Conservation (phyloP, 2,888 invertebrate species). For the Caradrina kadenii region DNA sequence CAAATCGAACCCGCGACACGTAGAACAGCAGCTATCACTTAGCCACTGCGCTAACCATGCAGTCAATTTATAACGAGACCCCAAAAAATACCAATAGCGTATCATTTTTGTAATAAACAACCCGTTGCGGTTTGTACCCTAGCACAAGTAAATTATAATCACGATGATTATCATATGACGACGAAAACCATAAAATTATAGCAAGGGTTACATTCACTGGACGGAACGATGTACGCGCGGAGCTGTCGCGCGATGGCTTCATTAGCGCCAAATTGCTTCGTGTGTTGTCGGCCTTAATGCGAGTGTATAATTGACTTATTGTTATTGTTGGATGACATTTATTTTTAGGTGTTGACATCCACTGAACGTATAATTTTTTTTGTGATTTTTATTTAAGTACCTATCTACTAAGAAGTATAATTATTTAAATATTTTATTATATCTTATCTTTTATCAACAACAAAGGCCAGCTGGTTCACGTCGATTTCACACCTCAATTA, state of each 20-base stretch:
- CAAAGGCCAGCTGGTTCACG: background rate
- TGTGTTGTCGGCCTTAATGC: conserved; percentile 54
- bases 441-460: background rate
- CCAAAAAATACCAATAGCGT: conserved; percentile 34
- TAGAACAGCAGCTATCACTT: no score
- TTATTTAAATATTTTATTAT: background rate
- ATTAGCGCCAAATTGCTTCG: conserved; percentile 74
- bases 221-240: conserved; percentile 69
- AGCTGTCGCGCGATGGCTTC: conserved; percentile 75
- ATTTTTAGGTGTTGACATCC: conserved; percentile 8
- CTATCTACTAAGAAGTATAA: no score
- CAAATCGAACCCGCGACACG: no score
- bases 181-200: conserved; percentile 75
- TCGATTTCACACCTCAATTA: conserved; percentile 1
- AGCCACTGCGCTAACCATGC: no score
- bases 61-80: conserved; percentile 7
- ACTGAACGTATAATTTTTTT: background rate
- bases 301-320: conserved; percentile 50
- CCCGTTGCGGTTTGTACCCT: conserved; percentile 48
- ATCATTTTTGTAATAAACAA: conserved; percentile 60
- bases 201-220: conserved; percentile 75
- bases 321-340: conserved; percentile 18
- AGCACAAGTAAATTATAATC: conserved; percentile 71
- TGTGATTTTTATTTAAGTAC: no score
- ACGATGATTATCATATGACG: conserved; percentile 75